Conservation (phyloP, 2,888 invertebrate species). For the Himalopsyche japonica region DNA sequence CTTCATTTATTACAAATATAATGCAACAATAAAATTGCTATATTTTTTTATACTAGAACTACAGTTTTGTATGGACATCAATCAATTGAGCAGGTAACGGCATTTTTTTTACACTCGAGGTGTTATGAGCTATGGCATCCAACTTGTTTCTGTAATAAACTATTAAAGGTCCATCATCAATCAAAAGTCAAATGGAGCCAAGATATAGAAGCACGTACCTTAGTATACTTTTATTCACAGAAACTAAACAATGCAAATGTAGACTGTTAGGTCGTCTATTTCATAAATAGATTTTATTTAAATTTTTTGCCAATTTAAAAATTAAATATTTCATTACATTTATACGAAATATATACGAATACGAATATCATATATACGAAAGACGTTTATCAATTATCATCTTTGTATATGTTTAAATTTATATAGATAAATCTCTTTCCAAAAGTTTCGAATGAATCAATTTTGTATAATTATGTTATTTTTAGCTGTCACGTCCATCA, state of each 20-base stretch:
- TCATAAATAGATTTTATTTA: background rate
- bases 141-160: slow-evolving; percentile 32
- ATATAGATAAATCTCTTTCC: no score
- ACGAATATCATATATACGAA: no score
- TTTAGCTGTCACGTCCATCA: no score
- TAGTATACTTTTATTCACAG: background rate
- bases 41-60: background rate
- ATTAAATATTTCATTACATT: no score
- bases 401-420: no score
- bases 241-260: background rate
- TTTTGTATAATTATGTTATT: no score
- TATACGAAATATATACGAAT: no score
- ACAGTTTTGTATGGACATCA: slow-evolving; percentile 10
- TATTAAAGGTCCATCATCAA: slow-evolving; percentile 31
- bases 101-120: slow-evolving; percentile 19
- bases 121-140: slow-evolving; percentile 29
- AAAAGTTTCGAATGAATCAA: no score
- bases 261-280: background rate
- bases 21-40: background rate
- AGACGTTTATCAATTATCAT: no score
- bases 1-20: background rate
- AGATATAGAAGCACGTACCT: background rate
- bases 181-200: slow-evolving; percentile 7
- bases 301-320: background rate
- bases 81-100: slow-evolving; percentile 24